A percentile compares a stretch with the other conserved stretches of the same genome.
phyloP scores from a whole-genome alignment of 2,113 vertebrate genomes.

The Gasterosteus nipponicus region DNA sequence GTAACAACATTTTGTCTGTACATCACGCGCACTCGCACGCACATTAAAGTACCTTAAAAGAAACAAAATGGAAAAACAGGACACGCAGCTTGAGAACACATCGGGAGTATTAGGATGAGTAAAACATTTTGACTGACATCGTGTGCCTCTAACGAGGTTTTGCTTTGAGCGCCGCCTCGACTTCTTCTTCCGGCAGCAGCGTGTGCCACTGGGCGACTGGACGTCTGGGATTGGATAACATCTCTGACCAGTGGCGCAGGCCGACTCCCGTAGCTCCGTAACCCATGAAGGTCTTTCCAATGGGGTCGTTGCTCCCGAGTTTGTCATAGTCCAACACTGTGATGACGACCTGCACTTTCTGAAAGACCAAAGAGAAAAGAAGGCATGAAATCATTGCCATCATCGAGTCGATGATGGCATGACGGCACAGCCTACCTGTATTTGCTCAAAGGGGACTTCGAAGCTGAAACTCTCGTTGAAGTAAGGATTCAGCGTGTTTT shows the following conservation, averaged over 20 bases:
- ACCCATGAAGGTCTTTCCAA: constrained; percentile 86
- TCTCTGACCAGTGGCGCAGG: constrained; percentile 88
- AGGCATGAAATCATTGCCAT: neutral
- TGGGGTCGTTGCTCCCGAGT: constrained; percentile 84
- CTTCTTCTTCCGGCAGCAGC: constrained; percentile 83
- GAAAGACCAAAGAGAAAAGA: constrained; percentile 18
- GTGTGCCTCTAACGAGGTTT: constrained; percentile 76
- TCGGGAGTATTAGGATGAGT: constrained; percentile 15
- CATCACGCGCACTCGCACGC: constrained; percentile 21
- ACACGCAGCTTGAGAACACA: constrained; percentile 40
- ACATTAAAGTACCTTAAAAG: constrained; percentile 12
- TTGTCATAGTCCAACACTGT: constrained; percentile 84
- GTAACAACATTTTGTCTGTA: constrained; percentile 32
- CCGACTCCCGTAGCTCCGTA: constrained; percentile 85
- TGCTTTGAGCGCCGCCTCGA: constrained; percentile 81
- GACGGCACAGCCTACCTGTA: constrained; percentile 81
- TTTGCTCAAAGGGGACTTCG: constrained; percentile 90
- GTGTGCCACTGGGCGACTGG: constrained; percentile 89
- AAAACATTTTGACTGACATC: neutral
- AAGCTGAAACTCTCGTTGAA: constrained; percentile 94
- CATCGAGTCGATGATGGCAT: neutral
- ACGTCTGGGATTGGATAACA: constrained; percentile 86
- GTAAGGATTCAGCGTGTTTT: constrained; percentile 92
- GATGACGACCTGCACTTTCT: constrained; percentile 85
- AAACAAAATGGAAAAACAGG: constrained; percentile 36